phyloP scores from a whole-genome alignment of 2,113 vertebrate genomes.

The Aleadryas rufinucha region DNA sequence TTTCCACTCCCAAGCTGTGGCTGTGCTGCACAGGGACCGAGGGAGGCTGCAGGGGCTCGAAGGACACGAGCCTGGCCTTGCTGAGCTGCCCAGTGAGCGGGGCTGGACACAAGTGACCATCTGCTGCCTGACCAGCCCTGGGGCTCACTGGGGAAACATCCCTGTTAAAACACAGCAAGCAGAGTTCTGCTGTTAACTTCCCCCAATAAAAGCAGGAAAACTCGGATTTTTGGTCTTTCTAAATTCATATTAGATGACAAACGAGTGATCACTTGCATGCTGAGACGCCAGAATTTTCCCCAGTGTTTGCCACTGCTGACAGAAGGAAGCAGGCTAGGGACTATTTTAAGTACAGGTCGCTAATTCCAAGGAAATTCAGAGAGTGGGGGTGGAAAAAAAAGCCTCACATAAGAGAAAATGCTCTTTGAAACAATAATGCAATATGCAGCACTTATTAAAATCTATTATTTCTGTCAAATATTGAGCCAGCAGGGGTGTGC shows the following conservation, averaged over 20 bases:
- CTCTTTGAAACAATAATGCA: constrained; percentile 24
- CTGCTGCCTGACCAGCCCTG: background rate
- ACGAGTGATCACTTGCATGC: background rate
- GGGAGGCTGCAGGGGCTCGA: background rate
- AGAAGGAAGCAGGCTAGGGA: background rate
- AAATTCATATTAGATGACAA: fast-evolving
- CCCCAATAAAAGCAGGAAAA: fast-evolving
- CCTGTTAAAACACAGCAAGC: background rate
- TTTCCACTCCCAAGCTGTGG: background rate
- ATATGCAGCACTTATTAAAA: background rate
- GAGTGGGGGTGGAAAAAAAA: background rate
- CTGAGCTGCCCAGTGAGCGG: too few species aligned
- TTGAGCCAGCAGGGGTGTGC: constrained; percentile 37
- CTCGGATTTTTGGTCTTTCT: background rate
- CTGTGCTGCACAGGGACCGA: background rate
- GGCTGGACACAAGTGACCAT: background rate
- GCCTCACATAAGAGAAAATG: background rate
- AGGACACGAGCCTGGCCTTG: background rate
- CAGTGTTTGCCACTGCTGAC: background rate
- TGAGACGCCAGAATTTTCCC: fast-evolving
- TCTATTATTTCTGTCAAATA: constrained; percentile 50
- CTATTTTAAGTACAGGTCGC: background rate
- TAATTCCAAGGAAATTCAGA: background rate
- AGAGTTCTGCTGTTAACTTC: background rate
- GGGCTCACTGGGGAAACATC: background rate